A percentile compares a stretch with the other conserved stretches of the same genome.
phyloP scores from a whole-genome alignment of 2,888 invertebrate species.

The Amiota mariae region DNA sequence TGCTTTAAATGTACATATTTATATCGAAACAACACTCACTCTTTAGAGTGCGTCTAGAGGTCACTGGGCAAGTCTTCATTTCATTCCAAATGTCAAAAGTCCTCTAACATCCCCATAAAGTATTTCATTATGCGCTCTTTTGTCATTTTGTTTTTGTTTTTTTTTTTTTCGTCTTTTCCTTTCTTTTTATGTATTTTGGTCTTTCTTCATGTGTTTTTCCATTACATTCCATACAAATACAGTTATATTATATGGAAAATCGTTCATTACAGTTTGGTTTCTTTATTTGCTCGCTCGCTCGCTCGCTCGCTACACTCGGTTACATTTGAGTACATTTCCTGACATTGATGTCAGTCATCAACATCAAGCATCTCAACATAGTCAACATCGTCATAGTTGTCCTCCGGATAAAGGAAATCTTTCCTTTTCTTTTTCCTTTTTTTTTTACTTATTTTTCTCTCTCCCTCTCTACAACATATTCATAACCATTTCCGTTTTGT shows the following conservation, averaged over 20 bases:
- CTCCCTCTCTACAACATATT: neutral
- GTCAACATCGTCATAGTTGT: neutral
- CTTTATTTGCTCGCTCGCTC: no score
- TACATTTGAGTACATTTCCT: conserved; percentile 10
- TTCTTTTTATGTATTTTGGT: neutral
- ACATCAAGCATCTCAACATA: conserved; percentile 4
- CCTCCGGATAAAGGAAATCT: conserved; percentile 8
- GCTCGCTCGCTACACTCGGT: neutral
- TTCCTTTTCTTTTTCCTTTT: neutral
- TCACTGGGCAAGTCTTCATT: no score
- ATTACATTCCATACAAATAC: neutral
- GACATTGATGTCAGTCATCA: conserved; percentile 21
- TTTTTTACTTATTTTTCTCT: no score
- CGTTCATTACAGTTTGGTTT: no score
- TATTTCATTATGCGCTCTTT: neutral
- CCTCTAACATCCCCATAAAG: no score
- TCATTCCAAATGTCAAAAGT: no score
- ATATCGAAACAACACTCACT: no score
- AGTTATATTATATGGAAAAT: no score
- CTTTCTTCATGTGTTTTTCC: neutral
- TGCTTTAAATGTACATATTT: no score
- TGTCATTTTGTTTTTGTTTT: neutral
- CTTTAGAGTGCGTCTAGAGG: no score
- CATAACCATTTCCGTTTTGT: conserved; percentile 20
- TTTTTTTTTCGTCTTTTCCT: no score